These are phyloP conservation scores for Cetoscarus ocellatus DNA, from an alignment of 2,797 vertebrate species.

Conservation along the genomic window DNA sequence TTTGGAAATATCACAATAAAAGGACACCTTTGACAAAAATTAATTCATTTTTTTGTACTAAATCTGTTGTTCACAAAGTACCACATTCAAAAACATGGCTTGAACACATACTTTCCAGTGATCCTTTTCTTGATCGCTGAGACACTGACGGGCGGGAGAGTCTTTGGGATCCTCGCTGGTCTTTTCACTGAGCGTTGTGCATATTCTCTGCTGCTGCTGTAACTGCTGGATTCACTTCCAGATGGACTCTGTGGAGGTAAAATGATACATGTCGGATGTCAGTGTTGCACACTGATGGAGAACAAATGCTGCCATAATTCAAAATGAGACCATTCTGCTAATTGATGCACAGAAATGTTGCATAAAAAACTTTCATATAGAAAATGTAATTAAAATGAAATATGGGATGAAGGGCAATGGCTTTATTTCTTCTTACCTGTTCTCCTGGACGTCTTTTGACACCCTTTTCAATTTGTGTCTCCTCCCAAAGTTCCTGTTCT, in stretches of 20 bases:
- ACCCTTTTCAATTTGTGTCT: slow-evolving; percentile 93
- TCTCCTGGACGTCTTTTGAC: slow-evolving; percentile 85
- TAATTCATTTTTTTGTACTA: no score
- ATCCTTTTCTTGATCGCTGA: slow-evolving; percentile 90
- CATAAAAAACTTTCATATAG: not conserved
- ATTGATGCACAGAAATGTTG: not conserved
- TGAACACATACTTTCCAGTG: slow-evolving; percentile 83
- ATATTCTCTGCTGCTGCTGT: slow-evolving; percentile 47
- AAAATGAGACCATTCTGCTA: not conserved
- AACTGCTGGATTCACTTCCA: slow-evolving; percentile 70
- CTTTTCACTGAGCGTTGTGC: slow-evolving; percentile 73
- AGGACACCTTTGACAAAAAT: no score
- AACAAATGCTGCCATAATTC: not conserved
- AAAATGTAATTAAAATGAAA: not conserved
- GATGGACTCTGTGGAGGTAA: slow-evolving; percentile 70
- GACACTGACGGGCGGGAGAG: slow-evolving; percentile 83
- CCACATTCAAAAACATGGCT: not conserved
- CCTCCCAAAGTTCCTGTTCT: slow-evolving; percentile 90
- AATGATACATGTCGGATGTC: not conserved
- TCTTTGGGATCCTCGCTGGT: slow-evolving; percentile 74
- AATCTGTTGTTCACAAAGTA: not conserved
- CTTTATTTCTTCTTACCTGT: slow-evolving; percentile 56
- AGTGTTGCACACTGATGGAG: not conserved
- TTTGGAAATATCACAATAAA: not conserved
- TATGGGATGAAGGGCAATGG: no score